These are phyloP conservation scores for Sinocyclocheilus grahami DNA, from an alignment of 2,113 vertebrate species.

Conservation along the genomic window DNA sequence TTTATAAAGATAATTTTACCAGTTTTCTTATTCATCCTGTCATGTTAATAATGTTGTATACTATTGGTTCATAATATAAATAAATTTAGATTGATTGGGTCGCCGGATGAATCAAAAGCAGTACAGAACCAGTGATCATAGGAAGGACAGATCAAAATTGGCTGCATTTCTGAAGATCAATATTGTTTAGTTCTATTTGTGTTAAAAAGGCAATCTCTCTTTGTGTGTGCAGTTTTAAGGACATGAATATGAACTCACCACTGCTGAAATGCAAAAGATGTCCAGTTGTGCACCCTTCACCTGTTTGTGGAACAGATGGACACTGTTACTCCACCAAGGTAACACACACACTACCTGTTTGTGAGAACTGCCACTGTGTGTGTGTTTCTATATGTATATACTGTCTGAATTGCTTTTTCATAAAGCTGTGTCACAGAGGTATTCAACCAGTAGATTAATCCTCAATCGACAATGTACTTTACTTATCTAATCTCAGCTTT, in stretches of 20 bases:
- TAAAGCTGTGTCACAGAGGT: constrained; percentile 16
- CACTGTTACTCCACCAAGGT: constrained; percentile 93
- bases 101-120: too few species aligned
- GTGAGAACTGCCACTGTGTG: neutral
- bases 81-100: too few species aligned
- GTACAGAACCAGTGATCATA: neutral
- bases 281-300: constrained; percentile 81
- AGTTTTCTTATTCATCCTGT: too few species aligned
- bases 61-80: too few species aligned
- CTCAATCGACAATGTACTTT: neutral
- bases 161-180: neutral
- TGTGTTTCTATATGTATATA: neutral
- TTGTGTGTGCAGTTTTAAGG: constrained; percentile 82
- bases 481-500: constrained; percentile 20
- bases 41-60: too few species aligned
- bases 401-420: constrained; percentile 32
- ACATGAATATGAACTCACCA: constrained; percentile 78
- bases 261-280: constrained; percentile 88
- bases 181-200: neutral
- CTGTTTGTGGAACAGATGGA: constrained; percentile 92
- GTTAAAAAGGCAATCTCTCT: neutral
- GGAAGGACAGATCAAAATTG: neutral
- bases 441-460: constrained; percentile 31
- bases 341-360: neutral
- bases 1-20: too few species aligned